Percentiles rank a stretch among this genome's conserved stretches.
Evolutionary conservation across 1,140 invertebrate species (phyloP).

Genomic region (Drosophila burlai): DNA sequence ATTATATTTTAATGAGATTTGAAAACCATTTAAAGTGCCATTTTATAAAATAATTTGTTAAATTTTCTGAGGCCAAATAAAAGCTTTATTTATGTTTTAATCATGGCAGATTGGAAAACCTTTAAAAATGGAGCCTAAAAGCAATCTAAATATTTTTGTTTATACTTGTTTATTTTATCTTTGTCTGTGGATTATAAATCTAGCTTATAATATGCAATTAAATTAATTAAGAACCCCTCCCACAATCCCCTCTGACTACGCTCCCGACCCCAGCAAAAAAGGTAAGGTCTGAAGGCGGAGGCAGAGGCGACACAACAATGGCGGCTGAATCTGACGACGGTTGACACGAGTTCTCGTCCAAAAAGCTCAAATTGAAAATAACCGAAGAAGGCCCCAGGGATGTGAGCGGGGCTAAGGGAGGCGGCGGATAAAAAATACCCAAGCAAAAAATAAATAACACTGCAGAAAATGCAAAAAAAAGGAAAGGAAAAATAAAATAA

Average conservation of each 20-base stretch:
- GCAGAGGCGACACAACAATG: slow-evolving; percentile 55
- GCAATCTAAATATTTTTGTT: neutral
- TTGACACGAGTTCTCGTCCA: slow-evolving; percentile 66
- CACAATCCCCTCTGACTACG: neutral
- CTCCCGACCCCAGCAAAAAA: neutral
- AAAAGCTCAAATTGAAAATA: slow-evolving; percentile 66
- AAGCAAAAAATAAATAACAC: slow-evolving; percentile 17
- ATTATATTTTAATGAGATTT: no score
- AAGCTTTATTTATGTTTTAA: no score
- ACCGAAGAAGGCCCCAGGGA: slow-evolving; percentile 21
- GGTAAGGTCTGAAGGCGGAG: slow-evolving; percentile 1
- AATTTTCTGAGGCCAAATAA: no score
- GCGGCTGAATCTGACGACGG: slow-evolving; percentile 69
- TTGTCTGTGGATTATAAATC: neutral
- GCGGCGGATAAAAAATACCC: slow-evolving; percentile 8
- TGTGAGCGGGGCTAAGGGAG: neutral
- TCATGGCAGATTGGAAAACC: no score
- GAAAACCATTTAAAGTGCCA: neutral
- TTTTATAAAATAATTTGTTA: neutral
- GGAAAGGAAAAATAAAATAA: neutral
- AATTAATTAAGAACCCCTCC: neutral
- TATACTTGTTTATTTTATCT: neutral
- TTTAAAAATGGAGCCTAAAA: no score
- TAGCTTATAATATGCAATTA: neutral
- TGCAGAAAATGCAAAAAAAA: slow-evolving; percentile 4